Conservation (phyloP, 2,888 invertebrate genomes). For the Hemicrepidius hirtus region DNA sequence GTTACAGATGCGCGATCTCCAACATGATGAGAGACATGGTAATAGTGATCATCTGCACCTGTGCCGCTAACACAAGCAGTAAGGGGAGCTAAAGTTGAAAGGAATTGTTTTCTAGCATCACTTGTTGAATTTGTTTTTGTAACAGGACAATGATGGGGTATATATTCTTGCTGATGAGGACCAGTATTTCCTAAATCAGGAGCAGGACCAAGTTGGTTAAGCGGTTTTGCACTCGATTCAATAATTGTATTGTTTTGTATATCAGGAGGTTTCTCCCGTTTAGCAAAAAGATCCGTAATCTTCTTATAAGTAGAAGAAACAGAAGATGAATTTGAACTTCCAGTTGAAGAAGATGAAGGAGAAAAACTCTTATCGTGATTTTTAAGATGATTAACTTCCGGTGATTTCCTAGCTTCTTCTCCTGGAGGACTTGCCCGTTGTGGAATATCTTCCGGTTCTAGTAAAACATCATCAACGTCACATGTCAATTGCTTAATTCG, state of each 20-base stretch:
- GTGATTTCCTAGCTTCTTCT: constrained; percentile 74
- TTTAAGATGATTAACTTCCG: constrained; percentile 60
- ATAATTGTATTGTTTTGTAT: constrained; percentile 62
- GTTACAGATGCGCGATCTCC: constrained; percentile 78
- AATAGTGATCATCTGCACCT: constrained; percentile 77
- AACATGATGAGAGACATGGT: constrained; percentile 72
- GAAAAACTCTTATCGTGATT: constrained; percentile 77
- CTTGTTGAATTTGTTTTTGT: constrained; percentile 68
- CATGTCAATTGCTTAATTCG: constrained; percentile 90
- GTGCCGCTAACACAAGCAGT: constrained; percentile 81
- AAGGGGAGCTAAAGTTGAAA: constrained; percentile 85
- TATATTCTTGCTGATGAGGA: constrained; percentile 64
- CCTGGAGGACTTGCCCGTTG: constrained; percentile 80
- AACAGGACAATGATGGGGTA: constrained; percentile 68
- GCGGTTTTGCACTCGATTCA: constrained; percentile 56
- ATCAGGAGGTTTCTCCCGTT: constrained; percentile 64
- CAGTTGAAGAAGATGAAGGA: constrained; percentile 75
- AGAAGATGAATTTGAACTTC: constrained; percentile 76
- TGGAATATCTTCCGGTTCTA: constrained; percentile 66
- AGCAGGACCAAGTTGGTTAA: constrained; percentile 64
- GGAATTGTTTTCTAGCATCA: constrained; percentile 85
- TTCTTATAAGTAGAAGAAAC: constrained; percentile 80
- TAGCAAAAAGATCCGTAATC: constrained; percentile 77
- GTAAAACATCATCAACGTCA: constrained; percentile 82
- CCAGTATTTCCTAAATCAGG: constrained; percentile 76